These are phyloP conservation scores for Lycia hirtaria DNA, from an alignment of 2,888 invertebrate species.

Conservation along the genomic window DNA sequence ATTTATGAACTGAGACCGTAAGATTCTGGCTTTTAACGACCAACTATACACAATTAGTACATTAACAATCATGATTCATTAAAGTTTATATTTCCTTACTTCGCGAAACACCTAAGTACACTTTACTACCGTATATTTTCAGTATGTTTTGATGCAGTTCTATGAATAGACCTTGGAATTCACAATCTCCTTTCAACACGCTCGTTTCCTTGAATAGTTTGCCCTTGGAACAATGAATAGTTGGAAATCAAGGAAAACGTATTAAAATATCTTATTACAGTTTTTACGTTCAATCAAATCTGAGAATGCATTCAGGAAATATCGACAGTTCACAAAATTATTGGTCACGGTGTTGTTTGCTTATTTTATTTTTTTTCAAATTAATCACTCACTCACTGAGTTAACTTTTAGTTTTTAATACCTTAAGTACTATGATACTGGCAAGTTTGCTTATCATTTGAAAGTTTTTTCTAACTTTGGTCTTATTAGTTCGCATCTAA, in stretches of 20 bases:
- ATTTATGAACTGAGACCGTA: too few species aligned
- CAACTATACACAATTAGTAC: not conserved
- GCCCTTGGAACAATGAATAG: conserved; percentile 13
- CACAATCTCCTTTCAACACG: conserved; percentile 19
- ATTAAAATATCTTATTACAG: conserved; percentile 7
- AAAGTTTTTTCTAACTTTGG: too few species aligned
- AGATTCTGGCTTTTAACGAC: not conserved
- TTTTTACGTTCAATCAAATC: conserved; percentile 1
- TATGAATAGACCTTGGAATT: conserved; percentile 10
- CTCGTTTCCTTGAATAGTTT: conserved; percentile 12
- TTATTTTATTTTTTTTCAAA: not conserved
- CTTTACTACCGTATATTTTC: not conserved
- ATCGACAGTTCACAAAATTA: not conserved
- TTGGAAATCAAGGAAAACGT: conserved; percentile 10
- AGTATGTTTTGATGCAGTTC: not conserved
- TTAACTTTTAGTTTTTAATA: too few species aligned
- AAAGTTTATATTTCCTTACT: conserved; percentile 9
- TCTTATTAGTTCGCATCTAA: too few species aligned
- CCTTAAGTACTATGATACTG: too few species aligned
- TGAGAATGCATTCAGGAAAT: conserved; percentile 13
- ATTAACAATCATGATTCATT: conserved; percentile 9
- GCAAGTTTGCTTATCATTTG: too few species aligned
- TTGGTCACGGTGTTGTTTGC: not conserved
- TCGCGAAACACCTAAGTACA: too few species aligned
- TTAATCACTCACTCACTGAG: too few species aligned